phyloP scores from a whole-genome alignment of 2,113 vertebrate genomes.

The Vulpes vulpes region DNA sequence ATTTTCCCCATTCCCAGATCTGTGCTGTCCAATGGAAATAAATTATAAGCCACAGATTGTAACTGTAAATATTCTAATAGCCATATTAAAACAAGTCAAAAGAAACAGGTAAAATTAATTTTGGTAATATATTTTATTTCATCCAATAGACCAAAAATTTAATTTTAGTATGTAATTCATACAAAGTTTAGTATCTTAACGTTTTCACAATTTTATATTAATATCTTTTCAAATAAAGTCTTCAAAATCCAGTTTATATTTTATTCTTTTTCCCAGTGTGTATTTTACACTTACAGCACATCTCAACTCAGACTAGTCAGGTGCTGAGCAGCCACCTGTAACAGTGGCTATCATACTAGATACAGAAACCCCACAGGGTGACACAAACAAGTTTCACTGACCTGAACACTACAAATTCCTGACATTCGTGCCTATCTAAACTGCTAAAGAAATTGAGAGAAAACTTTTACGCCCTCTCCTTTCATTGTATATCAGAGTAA shows the following conservation, averaged over 20 bases:
- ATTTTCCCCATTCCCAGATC: background rate
- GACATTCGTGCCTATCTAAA: constrained; percentile 84
- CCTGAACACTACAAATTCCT: constrained; percentile 83
- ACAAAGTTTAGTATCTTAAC: background rate
- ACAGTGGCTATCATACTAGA: background rate
- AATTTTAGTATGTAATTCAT: constrained; percentile 11
- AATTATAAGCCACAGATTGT: background rate
- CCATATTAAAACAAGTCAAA: background rate
- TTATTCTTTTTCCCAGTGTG: background rate
- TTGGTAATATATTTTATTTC: constrained; percentile 7
- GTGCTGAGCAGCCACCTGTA: background rate
- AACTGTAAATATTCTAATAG: background rate
- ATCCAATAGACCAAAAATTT: background rate
- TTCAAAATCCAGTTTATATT: background rate
- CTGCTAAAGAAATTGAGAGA: constrained; percentile 82
- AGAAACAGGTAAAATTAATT: background rate
- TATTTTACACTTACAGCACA: background rate
- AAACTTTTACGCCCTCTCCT: background rate
- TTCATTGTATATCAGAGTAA: background rate
- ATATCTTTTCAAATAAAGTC: background rate
- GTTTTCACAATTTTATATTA: background rate
- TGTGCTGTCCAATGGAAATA: background rate
- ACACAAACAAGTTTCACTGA: constrained; percentile 71
- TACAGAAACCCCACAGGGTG: background rate
- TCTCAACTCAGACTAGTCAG: background rate